Evolutionary conservation across 2,888 invertebrate genomes (phyloP), one percentile per base, ranked within the genome.

Genomic region (Drosophila histrio): DNA sequence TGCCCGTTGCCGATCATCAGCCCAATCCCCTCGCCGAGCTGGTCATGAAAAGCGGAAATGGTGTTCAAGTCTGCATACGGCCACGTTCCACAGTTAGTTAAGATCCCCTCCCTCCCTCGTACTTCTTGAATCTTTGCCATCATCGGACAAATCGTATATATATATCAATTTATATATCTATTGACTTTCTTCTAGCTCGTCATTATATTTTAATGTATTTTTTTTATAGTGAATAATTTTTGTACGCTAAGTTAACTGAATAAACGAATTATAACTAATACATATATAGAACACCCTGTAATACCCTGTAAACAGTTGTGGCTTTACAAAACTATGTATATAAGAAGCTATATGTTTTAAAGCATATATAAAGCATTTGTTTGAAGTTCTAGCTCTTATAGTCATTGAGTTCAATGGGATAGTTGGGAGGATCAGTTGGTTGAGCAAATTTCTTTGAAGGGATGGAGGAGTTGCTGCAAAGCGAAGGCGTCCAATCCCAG

Each of bases 11-110:
- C n/a, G 75, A 71, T 6, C 89, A 87, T 56, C 60, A 79, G 61
- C 89, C 90, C 0, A 61, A 75, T 24, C 87, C 90, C 1, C 64
- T 89, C 44, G 83, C 91, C 7, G 91, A 91, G 62, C 53, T 92
- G 5, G 82, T 92, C 2, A 86, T 89, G 78, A 91, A 91, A 74
- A 91, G 91, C 67, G 88, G 83, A 28, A 91, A 91, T 61, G 91
- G 91, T 0, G 81, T 91, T n/a, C 70, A 77, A 26, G 79, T 91
- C 11, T 88, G 83, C 72, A 68, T 92, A 7, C 77, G 75, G 38
- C 71, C 84, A 22, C 84, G 91, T 5, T 43, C 41, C 13, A 38
- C 22, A 4, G 54, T 19, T 36, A 39, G 6, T 1, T 44, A 34
- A 17, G 2, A 11, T 26, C 13, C 0, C 11, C 6, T 1, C 21